These are phyloP conservation scores for Drosophila gaucha DNA, from an alignment of 2,888 invertebrate genomes.

Conservation along the genomic window DNA sequence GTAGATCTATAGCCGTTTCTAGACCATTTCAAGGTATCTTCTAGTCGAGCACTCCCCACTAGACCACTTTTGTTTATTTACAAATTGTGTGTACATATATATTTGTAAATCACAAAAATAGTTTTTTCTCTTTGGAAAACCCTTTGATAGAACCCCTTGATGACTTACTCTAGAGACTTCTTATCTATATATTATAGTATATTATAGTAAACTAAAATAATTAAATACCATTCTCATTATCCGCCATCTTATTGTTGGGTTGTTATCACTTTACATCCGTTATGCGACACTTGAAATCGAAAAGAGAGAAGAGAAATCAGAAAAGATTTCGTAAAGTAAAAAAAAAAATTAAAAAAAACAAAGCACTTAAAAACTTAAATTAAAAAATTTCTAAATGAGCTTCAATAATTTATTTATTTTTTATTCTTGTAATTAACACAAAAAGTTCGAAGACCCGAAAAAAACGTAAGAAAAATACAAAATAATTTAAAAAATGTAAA, in stretches of 20 bases:
- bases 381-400: constrained; percentile 5
- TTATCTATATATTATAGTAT: background rate
- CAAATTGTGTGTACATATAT: too few relatives aligned
- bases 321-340: constrained; percentile 17
- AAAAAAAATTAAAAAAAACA: background rate
- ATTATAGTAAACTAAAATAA: background rate
- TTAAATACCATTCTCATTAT: constrained; percentile 63
- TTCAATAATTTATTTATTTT: constrained; percentile 13
- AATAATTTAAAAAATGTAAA: constrained; percentile 11
- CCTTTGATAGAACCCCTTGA: background rate
- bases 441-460: constrained; percentile 9
- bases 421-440: constrained; percentile 43
- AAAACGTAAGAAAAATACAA: constrained; percentile 1
- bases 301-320: constrained; percentile 54
- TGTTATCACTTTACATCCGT: constrained; percentile 63
- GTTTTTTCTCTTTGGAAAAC: too few relatives aligned
- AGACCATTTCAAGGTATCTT: too few relatives aligned
- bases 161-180: background rate
- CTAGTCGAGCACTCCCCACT: too few relatives aligned
- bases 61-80: too few relatives aligned
- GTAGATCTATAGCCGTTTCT: too few relatives aligned
- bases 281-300: constrained; percentile 61
- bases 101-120: too few relatives aligned
- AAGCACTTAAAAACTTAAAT: constrained; percentile 2
- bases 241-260: constrained; percentile 56